phyloP scores from a whole-genome alignment of 2,113 vertebrate species.

The Oncorhynchus tshawytscha region DNA sequence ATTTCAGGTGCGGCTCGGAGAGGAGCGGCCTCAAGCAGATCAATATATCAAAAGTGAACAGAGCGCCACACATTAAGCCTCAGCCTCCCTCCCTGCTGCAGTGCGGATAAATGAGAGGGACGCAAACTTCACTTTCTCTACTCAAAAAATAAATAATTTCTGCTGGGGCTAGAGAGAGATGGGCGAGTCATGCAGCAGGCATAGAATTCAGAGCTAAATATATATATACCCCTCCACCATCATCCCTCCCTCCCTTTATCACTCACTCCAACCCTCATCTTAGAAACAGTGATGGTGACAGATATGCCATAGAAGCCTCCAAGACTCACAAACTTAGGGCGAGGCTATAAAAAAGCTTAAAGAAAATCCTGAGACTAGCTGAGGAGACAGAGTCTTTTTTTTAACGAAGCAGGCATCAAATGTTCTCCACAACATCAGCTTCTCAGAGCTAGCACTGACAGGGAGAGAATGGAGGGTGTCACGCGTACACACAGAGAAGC shows the following conservation, averaged over 20 bases:
- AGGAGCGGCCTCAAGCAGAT: conserved; percentile 45
- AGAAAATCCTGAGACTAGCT: conserved; percentile 13
- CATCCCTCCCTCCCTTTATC: not conserved
- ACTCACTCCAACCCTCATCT: conserved; percentile 9
- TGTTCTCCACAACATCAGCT: conserved; percentile 16
- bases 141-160: not conserved
- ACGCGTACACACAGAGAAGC: conserved; percentile 33
- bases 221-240: not conserved
- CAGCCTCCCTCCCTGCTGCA: conserved; percentile 41
- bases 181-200: conserved; percentile 4
- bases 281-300: conserved; percentile 22
- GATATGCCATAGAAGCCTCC: conserved; percentile 5
- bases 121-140: conserved; percentile 33
- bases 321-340: conserved; percentile 2
- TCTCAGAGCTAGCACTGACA: conserved; percentile 20
- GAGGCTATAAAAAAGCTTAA: conserved; percentile 15
- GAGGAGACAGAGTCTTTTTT: conserved; percentile 5
- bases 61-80: conserved; percentile 19
- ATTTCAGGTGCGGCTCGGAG: conserved; percentile 63
- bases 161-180: not conserved
- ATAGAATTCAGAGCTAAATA: conserved; percentile 19
- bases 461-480: conserved; percentile 27
- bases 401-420: conserved; percentile 20
- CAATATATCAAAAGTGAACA: conserved; percentile 60
- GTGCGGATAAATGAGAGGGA: conserved; percentile 21